Percentiles rank a stretch among this genome's conserved stretches.
These are phyloP conservation scores for Arenaria interpres DNA, from an alignment of 2,113 vertebrate genomes.

Conservation along the genomic window DNA sequence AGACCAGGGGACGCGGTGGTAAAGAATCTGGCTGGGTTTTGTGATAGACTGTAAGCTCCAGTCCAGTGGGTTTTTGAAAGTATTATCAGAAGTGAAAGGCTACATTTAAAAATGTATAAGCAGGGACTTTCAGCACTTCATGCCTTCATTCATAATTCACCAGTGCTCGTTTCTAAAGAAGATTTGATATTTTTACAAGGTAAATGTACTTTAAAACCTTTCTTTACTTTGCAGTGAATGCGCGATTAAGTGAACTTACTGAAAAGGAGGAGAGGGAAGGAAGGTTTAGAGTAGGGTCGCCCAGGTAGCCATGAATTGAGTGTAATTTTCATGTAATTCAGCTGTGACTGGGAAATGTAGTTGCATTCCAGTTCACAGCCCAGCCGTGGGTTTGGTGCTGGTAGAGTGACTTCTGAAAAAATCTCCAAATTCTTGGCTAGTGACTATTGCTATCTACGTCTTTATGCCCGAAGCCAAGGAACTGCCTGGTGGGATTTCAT, in stretches of 20 bases:
- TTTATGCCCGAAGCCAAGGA: background rate
- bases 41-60: background rate
- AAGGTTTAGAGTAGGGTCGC: background rate
- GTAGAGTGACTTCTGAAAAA: background rate
- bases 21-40: background rate
- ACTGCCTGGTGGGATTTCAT: background rate
- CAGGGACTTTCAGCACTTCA: constrained; percentile 12
- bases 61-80: constrained; percentile 3
- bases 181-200: constrained; percentile 55
- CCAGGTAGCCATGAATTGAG: background rate
- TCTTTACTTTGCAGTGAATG: constrained; percentile 54
- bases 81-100: constrained; percentile 56
- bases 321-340: background rate
- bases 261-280: background rate
- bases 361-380: background rate
- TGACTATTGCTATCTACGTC: background rate
- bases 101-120: constrained; percentile 70
- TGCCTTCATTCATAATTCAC: constrained; percentile 69
- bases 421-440: background rate
- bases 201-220: constrained; percentile 63
- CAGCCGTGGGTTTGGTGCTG: background rate
- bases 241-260: background rate
- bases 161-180: constrained; percentile 27
- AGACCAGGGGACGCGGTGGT: background rate
- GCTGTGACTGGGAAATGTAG: background rate